Base-by-base conservation (phyloP, 2,113 vertebrate genomes). In the Nasalis larvatus region DNA sequence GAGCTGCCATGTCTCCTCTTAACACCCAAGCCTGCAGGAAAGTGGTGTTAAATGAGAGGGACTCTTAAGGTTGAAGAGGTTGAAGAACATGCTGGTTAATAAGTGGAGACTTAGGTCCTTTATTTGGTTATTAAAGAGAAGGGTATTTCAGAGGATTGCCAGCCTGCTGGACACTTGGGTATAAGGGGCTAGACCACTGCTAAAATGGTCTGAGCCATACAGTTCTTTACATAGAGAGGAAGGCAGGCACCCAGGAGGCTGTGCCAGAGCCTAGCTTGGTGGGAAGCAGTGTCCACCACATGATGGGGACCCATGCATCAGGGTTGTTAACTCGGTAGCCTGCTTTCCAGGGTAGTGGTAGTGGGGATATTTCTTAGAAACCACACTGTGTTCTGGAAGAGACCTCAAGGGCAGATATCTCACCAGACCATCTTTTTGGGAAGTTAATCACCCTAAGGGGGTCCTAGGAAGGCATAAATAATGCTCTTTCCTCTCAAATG, bases 301-400 rank as follows among this genome's bases (percentile, higher is more conserved):
- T 1, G 12, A 10, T 7, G 11, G 1, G 60, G 27, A 32, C 60
- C 60, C 12, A 11, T 1, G 27, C 16, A 0, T 12, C 20, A 49
- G 37, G 23, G 11, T 4, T 66, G 37, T 11, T 71, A 13, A 1
- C 18, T 4, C 37, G 11, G 27, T 73, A 52, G 16, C 49, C 74
- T 81, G 8, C 30, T 88, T 40, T 25, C 18, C 3, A 10, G 40
- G 42, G 16, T 14, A 1, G 10, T 30, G 63, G 42, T 60, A 30
- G 0, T 0, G 1, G 35, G 16, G 3, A 14, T 20, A 11, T 54
- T 17, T 60, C 52, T 86, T 56, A 94, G 58, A 89, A 81, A 89
- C 20, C 52, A 23, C 6, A 69, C 6, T n/a, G 17, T 78, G n/a
- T 84, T 95, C 58, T 71, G 21, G 7, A 86, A 95, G 42, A 27